A percentile compares a stretch with the other conserved stretches of the same genome.
Conservation (phyloP, 2,113 vertebrate genomes). For the Ploceus nigricollis region DNA sequence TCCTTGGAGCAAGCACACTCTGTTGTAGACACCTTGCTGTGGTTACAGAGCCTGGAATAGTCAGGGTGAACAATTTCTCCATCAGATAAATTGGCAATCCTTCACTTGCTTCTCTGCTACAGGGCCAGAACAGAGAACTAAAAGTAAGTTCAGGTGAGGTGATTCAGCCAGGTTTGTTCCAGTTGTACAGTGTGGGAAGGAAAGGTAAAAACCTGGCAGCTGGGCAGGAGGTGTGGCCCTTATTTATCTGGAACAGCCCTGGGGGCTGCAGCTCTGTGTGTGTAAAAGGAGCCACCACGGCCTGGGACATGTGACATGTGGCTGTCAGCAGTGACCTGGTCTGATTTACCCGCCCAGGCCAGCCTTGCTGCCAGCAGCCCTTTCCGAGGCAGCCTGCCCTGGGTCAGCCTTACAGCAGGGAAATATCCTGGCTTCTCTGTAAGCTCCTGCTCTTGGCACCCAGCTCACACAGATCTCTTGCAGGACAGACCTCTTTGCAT, state of each 20-base stretch:
- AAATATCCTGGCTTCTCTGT: background rate
- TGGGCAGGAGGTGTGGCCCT: background rate
- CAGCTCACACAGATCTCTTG: background rate
- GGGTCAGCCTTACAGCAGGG: background rate
- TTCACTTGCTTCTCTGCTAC: background rate
- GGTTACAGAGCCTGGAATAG: background rate
- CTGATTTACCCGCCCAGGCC: background rate
- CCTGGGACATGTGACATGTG: background rate
- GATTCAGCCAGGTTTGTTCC: background rate
- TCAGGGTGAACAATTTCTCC: background rate
- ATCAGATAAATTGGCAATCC: background rate
- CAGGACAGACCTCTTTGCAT: background rate
- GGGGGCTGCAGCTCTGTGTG: background rate
- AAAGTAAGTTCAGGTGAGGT: background rate
- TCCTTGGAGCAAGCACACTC: background rate
- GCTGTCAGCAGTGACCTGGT: background rate
- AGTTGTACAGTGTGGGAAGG: fast-evolving
- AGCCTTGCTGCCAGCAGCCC: background rate
- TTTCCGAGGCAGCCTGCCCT: background rate
- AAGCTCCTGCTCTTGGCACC: background rate
- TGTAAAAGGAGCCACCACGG: background rate
- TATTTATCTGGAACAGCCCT: background rate
- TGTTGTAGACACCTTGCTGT: background rate
- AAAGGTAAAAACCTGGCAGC: background rate
- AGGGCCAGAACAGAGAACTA: background rate